Evolutionary conservation across 2,888 invertebrate species (phyloP).

Genomic region (Rhogogaster chlorosoma): DNA sequence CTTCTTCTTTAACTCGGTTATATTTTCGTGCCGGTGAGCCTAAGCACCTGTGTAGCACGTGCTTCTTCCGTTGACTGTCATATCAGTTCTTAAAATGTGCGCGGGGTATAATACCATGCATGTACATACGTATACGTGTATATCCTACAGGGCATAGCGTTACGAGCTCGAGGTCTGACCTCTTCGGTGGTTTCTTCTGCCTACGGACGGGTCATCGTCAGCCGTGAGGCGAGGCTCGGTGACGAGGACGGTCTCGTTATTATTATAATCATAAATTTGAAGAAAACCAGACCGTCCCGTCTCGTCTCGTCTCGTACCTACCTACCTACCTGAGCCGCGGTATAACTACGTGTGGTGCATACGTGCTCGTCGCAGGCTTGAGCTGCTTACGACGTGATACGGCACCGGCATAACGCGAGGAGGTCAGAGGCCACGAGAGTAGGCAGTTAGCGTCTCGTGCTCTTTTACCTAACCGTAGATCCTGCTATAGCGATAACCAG

Average conservation of each 20-base stretch:
- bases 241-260: slow-evolving; percentile 55
- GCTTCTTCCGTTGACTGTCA: slow-evolving; percentile 38
- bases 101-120: slow-evolving; percentile 52
- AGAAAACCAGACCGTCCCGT: slow-evolving; percentile 70
- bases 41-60: slow-evolving; percentile 53
- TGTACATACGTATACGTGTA: not conserved
- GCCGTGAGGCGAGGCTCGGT: slow-evolving; percentile 47
- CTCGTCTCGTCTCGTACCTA: not conserved
- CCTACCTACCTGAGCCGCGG: not conserved
- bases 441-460: slow-evolving; percentile 54
- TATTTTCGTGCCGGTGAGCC: slow-evolving; percentile 34
- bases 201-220: slow-evolving; percentile 33
- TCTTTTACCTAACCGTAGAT: slow-evolving; percentile 62
- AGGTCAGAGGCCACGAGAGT: slow-evolving; percentile 67
- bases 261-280: slow-evolving; percentile 71
- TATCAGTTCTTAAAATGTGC: not conserved
- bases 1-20: slow-evolving; percentile 44
- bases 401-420: slow-evolving; percentile 54
- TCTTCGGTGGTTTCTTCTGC: slow-evolving; percentile 52
- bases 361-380: slow-evolving; percentile 58
- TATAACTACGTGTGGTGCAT: slow-evolving; percentile 72
- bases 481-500: slow-evolving; percentile 68
- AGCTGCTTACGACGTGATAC: slow-evolving; percentile 71
- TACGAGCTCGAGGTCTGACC: slow-evolving; percentile 55
- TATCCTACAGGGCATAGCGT: slow-evolving; percentile 56